Evolutionary conservation across 2,113 vertebrate species (phyloP).

Genomic region (Syngnathus scovelli): DNA sequence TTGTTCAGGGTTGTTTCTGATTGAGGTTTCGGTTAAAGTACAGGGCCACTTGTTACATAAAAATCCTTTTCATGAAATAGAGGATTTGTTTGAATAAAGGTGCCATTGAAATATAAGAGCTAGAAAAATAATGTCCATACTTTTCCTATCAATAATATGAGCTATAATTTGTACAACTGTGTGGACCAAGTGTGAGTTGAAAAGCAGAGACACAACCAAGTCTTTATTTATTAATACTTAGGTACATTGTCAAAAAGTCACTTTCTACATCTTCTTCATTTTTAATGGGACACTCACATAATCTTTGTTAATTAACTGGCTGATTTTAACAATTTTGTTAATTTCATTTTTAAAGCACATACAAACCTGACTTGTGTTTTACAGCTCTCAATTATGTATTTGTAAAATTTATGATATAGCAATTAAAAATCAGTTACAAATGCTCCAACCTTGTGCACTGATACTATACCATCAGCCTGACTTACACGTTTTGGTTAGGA

Average conservation of each 20-base stretch:
- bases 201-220: slow-evolving; percentile 28
- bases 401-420: background rate
- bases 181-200: slow-evolving; percentile 4
- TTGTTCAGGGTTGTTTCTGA: background rate
- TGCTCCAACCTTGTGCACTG: no score
- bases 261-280: slow-evolving; percentile 38
- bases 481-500: background rate
- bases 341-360: background rate
- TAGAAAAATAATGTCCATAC: background rate
- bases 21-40: background rate
- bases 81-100: background rate
- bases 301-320: background rate
- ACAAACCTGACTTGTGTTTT: background rate
- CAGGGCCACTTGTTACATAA: background rate
- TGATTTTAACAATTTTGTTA: background rate
- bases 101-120: no score
- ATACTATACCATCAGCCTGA: background rate
- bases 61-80: background rate
- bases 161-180: no score
- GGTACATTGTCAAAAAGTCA: slow-evolving; percentile 41
- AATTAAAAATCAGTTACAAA: background rate
- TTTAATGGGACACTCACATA: slow-evolving; percentile 3
- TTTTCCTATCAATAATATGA: background rate
- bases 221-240: slow-evolving; percentile 30
- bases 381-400: background rate